These are phyloP conservation scores for Napeogenes sylphis DNA, from an alignment of 2,888 invertebrate species.

Conservation along the genomic window DNA sequence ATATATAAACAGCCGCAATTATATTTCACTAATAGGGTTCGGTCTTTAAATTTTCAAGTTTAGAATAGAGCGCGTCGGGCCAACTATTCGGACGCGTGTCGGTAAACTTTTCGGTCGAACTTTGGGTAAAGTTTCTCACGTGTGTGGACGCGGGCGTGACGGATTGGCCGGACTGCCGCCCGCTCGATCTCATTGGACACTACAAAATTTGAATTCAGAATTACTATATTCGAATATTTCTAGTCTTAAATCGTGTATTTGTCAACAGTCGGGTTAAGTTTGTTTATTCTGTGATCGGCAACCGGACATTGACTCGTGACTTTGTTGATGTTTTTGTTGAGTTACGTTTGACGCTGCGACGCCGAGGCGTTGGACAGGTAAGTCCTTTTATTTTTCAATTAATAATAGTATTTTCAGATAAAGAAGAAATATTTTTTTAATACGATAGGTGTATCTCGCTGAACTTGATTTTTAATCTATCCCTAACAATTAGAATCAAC, in stretches of 20 bases:
- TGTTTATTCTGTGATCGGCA: slow-evolving; percentile 50
- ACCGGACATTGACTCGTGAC: slow-evolving; percentile 64
- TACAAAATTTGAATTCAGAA: slow-evolving; percentile 36
- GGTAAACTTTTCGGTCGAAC: slow-evolving; percentile 57
- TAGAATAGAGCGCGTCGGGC: slow-evolving; percentile 36
- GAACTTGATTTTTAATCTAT: slow-evolving; percentile 35
- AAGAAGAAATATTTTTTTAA: slow-evolving; percentile 12
- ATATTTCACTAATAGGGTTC: slow-evolving; percentile 34
- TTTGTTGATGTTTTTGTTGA: slow-evolving; percentile 61
- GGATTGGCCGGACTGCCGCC: slow-evolving; percentile 52
- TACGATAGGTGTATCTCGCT: slow-evolving; percentile 16
- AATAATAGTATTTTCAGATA: neutral
- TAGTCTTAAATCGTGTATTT: slow-evolving; percentile 49
- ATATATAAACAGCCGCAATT: slow-evolving; percentile 51
- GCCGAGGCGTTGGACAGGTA: slow-evolving; percentile 50
- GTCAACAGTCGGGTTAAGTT: slow-evolving; percentile 45
- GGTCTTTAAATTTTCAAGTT: neutral
- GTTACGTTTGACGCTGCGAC: slow-evolving; percentile 48
- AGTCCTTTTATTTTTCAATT: slow-evolving; percentile 32
- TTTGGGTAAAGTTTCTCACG: slow-evolving; percentile 63
- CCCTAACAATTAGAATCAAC: slow-evolving; percentile 50
- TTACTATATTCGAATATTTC: slow-evolving; percentile 18
- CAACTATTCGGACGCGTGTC: slow-evolving; percentile 55
- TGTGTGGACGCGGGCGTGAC: slow-evolving; percentile 56
- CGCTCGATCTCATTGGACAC: slow-evolving; percentile 37